Percentiles rank a stretch among this genome's conserved stretches.
Evolutionary conservation across 2,113 vertebrate genomes (phyloP).

Genomic region (Tursiops truncatus): DNA sequence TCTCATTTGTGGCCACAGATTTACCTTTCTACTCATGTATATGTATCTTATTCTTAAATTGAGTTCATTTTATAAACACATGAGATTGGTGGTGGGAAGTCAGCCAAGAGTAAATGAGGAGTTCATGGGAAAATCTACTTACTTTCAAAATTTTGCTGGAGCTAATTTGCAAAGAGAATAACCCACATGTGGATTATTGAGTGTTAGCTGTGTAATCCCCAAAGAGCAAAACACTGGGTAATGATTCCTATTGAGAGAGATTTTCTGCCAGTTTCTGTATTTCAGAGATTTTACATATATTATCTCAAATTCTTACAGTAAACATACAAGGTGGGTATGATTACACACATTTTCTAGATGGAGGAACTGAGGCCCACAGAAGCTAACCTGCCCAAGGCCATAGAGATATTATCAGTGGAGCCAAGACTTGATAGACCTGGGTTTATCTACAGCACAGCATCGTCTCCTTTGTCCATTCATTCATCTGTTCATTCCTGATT

Average conservation of each 20-base stretch:
- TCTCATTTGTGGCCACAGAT: constrained; percentile 39
- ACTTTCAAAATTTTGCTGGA: constrained; percentile 57
- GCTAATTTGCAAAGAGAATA: constrained; percentile 64
- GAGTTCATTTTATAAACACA: constrained; percentile 53
- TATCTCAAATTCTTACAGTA: constrained; percentile 33
- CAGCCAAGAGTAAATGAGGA: constrained; percentile 50
- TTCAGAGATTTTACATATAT: constrained; percentile 20
- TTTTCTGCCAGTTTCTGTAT: constrained; percentile 26
- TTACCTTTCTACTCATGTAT: constrained; percentile 57
- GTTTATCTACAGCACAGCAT: not conserved
- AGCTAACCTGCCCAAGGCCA: not conserved
- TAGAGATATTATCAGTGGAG: not conserved
- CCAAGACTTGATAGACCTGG: not conserved
- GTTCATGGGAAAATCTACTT: constrained; percentile 61
- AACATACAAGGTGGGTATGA: not conserved
- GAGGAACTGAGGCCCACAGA: not conserved
- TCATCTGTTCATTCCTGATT: not conserved
- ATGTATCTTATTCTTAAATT: constrained; percentile 38
- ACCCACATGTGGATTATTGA: constrained; percentile 49
- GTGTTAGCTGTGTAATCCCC: constrained; percentile 39
- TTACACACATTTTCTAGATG: not conserved
- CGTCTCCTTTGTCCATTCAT: not conserved
- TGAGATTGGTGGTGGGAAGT: constrained; percentile 41
- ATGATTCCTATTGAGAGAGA: constrained; percentile 9
- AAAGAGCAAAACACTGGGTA: constrained; percentile 43